Evolutionary conservation across 2,113 vertebrate species (phyloP), one percentile per base, ranked within the genome.

Genomic region (Panthera leo): DNA sequence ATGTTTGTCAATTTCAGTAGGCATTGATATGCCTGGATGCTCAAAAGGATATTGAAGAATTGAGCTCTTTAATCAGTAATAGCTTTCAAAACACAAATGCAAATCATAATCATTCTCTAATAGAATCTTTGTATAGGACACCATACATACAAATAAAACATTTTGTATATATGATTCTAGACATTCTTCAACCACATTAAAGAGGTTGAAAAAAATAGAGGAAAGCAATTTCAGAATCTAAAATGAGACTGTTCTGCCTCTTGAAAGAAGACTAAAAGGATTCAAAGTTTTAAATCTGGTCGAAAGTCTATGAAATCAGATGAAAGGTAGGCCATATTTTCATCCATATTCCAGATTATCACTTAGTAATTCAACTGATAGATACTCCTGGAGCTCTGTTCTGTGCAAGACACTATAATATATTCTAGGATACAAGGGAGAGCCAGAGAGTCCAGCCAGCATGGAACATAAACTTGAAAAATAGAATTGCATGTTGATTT

Each of bases 141-240:
- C 96, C 18, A 58, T 94, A 70, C 21, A 1, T 13, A 67, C 19
- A 97, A 92, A 82, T 84, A 71, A 70, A 71, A 80, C 7, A 89
- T 94, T 61, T 48, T 85, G 7, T 71, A 45, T 42, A 6, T 55
- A n/a, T 93, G 16, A 82, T 82, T 95, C 36, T 48, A 87, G 79
- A 78, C 14, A 95, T 63, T 86, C 5, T 85, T 97, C 34, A 95
- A 25, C 13, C 29, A 92, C 25, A 94, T 80, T 71, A 95, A 83
- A 48, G 45, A 84, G 82, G 39, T 21, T 23, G 45, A 55, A 19
- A 88, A 51, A 76, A 42, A 11, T 12, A 73, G 19, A 63, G 12
- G 84, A 63, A 5, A 42, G 0, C n/a, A 88, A 68, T 48, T 76
- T 91, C 19, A 91, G 21, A 71, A 71, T 68, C 42, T n/a, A 61